Base-by-base conservation (phyloP, 2,113 vertebrate genomes). In the Pleuronectes platessa region DNA sequence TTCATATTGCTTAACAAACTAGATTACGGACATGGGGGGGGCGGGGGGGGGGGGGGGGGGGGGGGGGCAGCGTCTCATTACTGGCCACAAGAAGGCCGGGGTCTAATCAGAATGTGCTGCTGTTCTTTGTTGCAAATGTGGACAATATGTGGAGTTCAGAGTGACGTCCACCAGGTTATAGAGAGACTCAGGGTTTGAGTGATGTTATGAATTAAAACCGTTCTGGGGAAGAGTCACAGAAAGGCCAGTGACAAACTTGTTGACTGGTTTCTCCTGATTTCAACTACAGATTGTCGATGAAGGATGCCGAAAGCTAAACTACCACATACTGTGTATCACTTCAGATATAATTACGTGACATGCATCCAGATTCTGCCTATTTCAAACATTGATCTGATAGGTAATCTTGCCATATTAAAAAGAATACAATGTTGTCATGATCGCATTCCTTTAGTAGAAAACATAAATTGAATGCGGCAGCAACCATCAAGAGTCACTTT, bases 21-120 rank as follows among this genome's bases (percentile, higher is more conserved):
- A 62, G 61, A 87, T 82, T 73, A 76, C 20, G 64, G 63, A n/a
- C 17, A 2, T 23, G 23, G 2, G 56, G 55, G 27, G 2, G 56
- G 60, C 26, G n/a, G 23, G 2, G 56, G 55, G 27, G 2, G 56
- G 60, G 27, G 23, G 1, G 51, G 55, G 27, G 2, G 56, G 60
- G 27, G 2, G n/a, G 40, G 42, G 55, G 61, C 64, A 79, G 49
- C 68, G 73, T 85, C 53, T 74, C 68, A 74, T 83, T 88, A 74
- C 61, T 58, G 76, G 60, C 72, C 67, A 35, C 81, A 84, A 42
- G 63, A 82, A 61, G 73, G 75, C 79, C 74, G 23, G 62, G 35
- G 15, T 72, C 49, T 72, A 79, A 86, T 83, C 78, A 80, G 63
- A 88, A 82, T 78, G 61, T 45, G 81, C 71, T 77, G 81, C 85